phyloP scores from a whole-genome alignment of 2,797 vertebrate species.

The Okamejei kenojei region DNA sequence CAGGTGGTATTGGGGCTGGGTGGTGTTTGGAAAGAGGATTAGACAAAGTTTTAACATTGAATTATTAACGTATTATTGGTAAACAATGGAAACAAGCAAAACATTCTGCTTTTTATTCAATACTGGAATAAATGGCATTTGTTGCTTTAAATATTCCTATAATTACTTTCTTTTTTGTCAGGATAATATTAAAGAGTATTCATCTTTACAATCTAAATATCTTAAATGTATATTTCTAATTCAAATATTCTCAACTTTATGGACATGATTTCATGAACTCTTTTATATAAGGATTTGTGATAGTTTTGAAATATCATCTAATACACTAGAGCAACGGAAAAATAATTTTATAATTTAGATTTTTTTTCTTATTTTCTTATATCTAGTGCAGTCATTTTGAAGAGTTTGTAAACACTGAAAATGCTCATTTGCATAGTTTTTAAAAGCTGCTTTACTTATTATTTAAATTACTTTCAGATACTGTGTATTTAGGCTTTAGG shows the following conservation, averaged over 20 bases:
- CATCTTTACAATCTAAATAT: neutral
- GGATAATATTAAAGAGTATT: neutral
- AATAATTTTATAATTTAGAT: neutral
- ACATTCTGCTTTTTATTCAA: neutral
- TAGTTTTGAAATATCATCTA: neutral
- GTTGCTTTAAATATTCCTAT: neutral
- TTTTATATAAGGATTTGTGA: neutral
- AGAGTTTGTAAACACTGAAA: neutral
- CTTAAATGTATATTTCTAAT: neutral
- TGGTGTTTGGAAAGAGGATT: neutral
- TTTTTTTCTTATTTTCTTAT: neutral
- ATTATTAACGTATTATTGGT: neutral
- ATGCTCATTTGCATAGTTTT: neutral
- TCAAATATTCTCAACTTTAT: neutral
- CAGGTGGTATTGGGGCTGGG: neutral
- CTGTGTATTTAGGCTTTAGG: neutral
- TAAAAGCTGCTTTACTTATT: neutral
- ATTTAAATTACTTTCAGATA: conserved; percentile 25
- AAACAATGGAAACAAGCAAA: neutral
- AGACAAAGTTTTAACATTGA: neutral
- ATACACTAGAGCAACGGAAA: neutral
- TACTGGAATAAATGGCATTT: neutral
- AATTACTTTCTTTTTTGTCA: neutral
- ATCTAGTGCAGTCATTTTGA: neutral
- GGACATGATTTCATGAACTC: neutral